Conservation (phyloP, 2,888 invertebrate genomes). For the Dolichomitus sp. region DNA sequence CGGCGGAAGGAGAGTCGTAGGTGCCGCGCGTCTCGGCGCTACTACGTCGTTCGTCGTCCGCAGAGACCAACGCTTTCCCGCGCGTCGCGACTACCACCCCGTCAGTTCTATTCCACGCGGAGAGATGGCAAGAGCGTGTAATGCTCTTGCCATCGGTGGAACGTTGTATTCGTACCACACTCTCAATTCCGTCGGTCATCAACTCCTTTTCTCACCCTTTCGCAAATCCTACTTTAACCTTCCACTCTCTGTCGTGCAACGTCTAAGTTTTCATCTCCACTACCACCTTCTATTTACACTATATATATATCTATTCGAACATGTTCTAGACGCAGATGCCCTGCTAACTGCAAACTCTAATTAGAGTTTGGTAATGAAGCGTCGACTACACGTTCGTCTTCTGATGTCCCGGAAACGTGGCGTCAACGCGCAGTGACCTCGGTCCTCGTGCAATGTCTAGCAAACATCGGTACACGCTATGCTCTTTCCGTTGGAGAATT, state of each 20-base stretch:
- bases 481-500: constrained; percentile 41
- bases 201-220: constrained; percentile 13
- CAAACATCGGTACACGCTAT: not conserved
- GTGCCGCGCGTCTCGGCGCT: constrained; percentile 61
- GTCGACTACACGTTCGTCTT: constrained; percentile 20
- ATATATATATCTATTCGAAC: constrained; percentile 3
- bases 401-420: not conserved
- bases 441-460: constrained; percentile 1
- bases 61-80: constrained; percentile 21
- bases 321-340: not conserved
- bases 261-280: constrained; percentile 18
- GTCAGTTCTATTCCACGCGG: not conserved
- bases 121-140: not conserved
- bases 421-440: constrained; percentile 5
- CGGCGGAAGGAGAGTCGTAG: constrained; percentile 78
- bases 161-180: not conserved
- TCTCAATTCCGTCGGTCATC: constrained; percentile 18
- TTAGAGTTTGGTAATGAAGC: constrained; percentile 37
- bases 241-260: not conserved
- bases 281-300: not conserved
- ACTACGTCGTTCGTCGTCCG: constrained; percentile 51
- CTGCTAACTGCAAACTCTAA: constrained; percentile 21
- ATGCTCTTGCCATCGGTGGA: constrained; percentile 16
- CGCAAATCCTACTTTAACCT: constrained; percentile 35
- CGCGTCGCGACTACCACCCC: constrained; percentile 2